Evolutionary conservation across 30 jellyfish, hydroid and myxozoan genomes (phyloP).

Genomic region (Pelagia noctiluca): DNA sequence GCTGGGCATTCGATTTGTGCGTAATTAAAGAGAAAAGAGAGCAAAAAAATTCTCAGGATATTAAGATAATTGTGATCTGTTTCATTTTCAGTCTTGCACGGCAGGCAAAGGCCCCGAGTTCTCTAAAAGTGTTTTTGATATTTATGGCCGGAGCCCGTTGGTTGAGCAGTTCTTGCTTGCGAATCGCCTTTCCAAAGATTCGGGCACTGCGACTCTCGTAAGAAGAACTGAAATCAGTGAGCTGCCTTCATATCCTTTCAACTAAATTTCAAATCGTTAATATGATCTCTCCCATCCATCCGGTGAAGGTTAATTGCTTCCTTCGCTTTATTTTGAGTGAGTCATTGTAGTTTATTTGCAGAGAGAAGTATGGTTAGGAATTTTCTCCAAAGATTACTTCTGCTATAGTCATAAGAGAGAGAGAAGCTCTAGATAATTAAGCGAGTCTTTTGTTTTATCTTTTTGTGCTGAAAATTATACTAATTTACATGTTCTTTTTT

Average conservation of each 20-base stretch:
- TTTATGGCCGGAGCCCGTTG: slow-evolving; percentile 88
- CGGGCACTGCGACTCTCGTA: slow-evolving; percentile 75
- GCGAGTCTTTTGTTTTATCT: too few relatives aligned
- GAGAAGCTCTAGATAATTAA: too few relatives aligned
- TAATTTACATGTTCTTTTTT: too few relatives aligned
- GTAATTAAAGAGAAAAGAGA: too few relatives aligned
- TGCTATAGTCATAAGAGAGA: too few relatives aligned
- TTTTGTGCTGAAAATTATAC: too few relatives aligned
- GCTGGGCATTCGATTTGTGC: too few relatives aligned
- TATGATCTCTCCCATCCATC: neutral
- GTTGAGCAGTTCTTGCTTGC: slow-evolving; percentile 73
- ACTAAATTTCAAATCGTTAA: neutral
- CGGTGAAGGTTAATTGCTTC: neutral
- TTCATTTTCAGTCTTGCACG: slow-evolving; percentile 76
- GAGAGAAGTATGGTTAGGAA: too few relatives aligned
- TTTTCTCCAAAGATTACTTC: too few relatives aligned
- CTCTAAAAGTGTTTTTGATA: slow-evolving; percentile 79
- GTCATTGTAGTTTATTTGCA: too few relatives aligned
- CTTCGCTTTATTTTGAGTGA: neutral
- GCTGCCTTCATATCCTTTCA: slow-evolving; percentile 91
- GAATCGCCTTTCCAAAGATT: slow-evolving; percentile 66
- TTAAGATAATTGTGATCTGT: neutral
- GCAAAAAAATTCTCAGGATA: neutral
- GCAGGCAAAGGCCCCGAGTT: slow-evolving; percentile 84
- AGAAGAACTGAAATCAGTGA: slow-evolving; percentile 85